Conservation (phyloP, 2,888 invertebrate species). For the Drosophila formosana region DNA sequence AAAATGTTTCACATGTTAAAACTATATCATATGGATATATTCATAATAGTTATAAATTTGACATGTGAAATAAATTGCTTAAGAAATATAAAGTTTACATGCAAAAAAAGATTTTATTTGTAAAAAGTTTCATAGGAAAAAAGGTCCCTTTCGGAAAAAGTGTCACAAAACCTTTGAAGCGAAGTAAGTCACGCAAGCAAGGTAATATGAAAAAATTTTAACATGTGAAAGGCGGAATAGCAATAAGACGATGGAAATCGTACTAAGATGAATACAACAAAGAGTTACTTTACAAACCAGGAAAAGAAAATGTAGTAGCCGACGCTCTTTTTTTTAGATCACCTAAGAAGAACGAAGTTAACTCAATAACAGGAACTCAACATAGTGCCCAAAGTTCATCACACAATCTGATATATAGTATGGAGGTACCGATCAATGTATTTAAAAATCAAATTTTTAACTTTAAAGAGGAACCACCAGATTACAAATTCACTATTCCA, state of each 20-base stretch:
- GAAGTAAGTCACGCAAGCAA: no score
- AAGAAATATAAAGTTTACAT: no score
- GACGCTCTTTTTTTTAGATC: background rate
- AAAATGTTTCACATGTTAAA: no score
- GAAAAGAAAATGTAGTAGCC: conserved; percentile 7
- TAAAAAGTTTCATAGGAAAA: no score
- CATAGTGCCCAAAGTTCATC: conserved; percentile 15
- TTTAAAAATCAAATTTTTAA: conserved; percentile 1
- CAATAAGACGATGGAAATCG: conserved; percentile 19
- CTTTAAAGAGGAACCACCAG: conserved; percentile 2
- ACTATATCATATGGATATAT: no score
- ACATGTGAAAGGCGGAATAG: background rate
- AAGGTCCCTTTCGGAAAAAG: no score
- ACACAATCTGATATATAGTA: background rate
- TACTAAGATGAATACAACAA: conserved; percentile 19
- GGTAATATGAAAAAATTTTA: no score
- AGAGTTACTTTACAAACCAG: conserved; percentile 23
- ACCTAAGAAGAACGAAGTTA: background rate
- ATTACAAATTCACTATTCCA: conserved; percentile 10
- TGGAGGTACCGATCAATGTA: conserved; percentile 12
- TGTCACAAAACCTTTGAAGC: no score
- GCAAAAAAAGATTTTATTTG: no score
- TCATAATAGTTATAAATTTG: no score
- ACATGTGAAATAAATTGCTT: no score
- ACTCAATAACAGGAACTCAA: conserved; percentile 9